A percentile compares a stretch with the other conserved stretches of the same genome.
Evolutionary conservation across 2,888 invertebrate species (phyloP).

Genomic region (Pristionchus mayeri): DNA sequence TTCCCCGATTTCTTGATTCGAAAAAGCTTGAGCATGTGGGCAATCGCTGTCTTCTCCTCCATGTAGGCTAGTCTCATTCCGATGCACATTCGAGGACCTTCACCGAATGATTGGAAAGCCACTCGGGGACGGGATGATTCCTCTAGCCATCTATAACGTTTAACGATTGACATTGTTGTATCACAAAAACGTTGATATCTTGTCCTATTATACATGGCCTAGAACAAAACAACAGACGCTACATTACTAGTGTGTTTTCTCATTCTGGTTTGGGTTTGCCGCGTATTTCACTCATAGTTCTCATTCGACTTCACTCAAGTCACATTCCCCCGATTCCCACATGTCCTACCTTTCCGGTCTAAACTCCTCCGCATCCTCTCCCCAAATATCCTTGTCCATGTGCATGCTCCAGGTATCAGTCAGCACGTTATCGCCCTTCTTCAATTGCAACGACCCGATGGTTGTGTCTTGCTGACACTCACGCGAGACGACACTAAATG

Average conservation of each 20-base stretch:
- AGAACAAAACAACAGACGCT: too few species aligned
- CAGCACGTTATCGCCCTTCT: conserved; percentile 11
- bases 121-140: conserved; percentile 37
- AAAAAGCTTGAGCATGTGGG: conserved; percentile 57
- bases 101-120: conserved; percentile 61
- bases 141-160: conserved; percentile 54
- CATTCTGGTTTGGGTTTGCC: too few species aligned
- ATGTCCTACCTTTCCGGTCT: conserved; percentile 47
- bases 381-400: conserved; percentile 48
- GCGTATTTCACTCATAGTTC: too few species aligned
- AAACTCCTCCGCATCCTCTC: conserved; percentile 46
- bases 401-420: conserved; percentile 48
- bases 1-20: not conserved
- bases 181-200: too few species aligned
- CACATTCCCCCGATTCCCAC: not conserved
- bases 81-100: conserved; percentile 70
- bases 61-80: conserved; percentile 69
- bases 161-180: too few species aligned
- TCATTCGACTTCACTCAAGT: too few species aligned
- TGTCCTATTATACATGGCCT: too few species aligned
- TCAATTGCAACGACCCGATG: not conserved
- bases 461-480: not conserved
- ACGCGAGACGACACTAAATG: conserved; percentile 34
- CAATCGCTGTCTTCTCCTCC: conserved; percentile 69
- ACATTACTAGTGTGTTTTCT: too few species aligned